Base-by-base conservation (phyloP, 2,113 vertebrate genomes). In the Verasper variegatus region DNA sequence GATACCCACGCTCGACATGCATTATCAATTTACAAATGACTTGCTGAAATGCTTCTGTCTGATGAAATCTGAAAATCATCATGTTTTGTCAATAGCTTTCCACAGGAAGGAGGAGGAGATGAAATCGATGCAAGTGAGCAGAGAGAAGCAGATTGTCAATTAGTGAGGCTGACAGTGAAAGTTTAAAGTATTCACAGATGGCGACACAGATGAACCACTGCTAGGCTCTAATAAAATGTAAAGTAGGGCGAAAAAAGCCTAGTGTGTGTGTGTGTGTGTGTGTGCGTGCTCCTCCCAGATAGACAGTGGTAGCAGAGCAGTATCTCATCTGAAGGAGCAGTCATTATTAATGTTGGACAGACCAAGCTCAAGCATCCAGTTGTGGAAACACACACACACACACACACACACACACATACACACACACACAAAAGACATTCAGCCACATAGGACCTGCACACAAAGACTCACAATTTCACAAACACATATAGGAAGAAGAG, bases 161-260 rank as follows among this genome's bases (percentile, higher is more conserved):
- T 54, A 54, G 84, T 72, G 76, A 79, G 75, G 65, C 62, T 71
- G 81, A 85, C 80, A 80, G 86, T 77, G 71, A 80, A 88, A 84
- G 83, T 88, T 78, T 80, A 57, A 82, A 88, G 83, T 56, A 78
- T 76, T 86, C 85, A 86, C 69, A 87, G 73, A 84, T 87, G 74
- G 80, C 20, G 52, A 68, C 57, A 68, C 57, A 84, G 78, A 91
- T 82, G 68, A 81, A 84, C 80, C 78, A 68, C 67, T 80, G 71
- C 52, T 59, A 71, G 35, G 45, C 55, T 54, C 20, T 54, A 54
- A 54, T 54, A 54, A 54, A 54, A 54, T 54, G 20, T 20, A 54
- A 10, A 21, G 14, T 20, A 54, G 51, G 51, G 14, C 51, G 10
- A n/a, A 18, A 18, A 49, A 18, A 49, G 45, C 15, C 10, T 20